Base-by-base conservation (phyloP, 2,888 invertebrate genomes). In the Drosophila barbarae region DNA sequence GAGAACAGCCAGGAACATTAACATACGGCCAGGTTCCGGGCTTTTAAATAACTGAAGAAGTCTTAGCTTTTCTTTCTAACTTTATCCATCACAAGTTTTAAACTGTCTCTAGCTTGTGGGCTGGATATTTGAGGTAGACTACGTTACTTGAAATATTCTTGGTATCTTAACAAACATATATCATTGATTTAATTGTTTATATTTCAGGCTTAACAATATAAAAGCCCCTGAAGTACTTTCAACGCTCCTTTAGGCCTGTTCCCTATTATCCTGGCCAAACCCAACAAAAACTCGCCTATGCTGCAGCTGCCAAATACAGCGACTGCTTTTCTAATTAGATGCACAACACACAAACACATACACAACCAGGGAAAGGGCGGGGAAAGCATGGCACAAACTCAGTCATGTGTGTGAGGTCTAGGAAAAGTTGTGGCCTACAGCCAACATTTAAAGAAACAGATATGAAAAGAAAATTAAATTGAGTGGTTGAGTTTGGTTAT, bases 261-360 rank as follows among this genome's bases (percentile, higher is more conserved):
- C n/a, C 52, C 21, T n/a, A 28, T 58, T 44, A 18, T 36, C 60
- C 42, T 30, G 32, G n/a, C 28, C 26, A 46, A 74, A 23, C 34
- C 32, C 28, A 56, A 49, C 39, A 55, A 67, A 57, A 69, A 47
- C 21, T 15, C 38, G 71, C 69, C 51, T 63, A 38, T 61, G 55
- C 38, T 61, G 77, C 77, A 65, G 52, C 51, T 74, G 64, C 56
- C 81, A 77, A 80, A 77, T 74, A 69, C 59, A 38, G 47, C 34
- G 44, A 52, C 60, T 72, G 72, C 69, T 77, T 55, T 72, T 69
- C 55, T 77, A 77, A 76, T 80, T 80, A 80, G 69, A 56, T 66
- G 56, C 53, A 53, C 50, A 32, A 30, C 47, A 36, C 32, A 15
- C 26, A n/a, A 18, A 13, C 38, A 21, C 18, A 41, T 30, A 44